Conservation (phyloP, 2,113 vertebrate genomes). For the Ceuthmochares aereus region DNA sequence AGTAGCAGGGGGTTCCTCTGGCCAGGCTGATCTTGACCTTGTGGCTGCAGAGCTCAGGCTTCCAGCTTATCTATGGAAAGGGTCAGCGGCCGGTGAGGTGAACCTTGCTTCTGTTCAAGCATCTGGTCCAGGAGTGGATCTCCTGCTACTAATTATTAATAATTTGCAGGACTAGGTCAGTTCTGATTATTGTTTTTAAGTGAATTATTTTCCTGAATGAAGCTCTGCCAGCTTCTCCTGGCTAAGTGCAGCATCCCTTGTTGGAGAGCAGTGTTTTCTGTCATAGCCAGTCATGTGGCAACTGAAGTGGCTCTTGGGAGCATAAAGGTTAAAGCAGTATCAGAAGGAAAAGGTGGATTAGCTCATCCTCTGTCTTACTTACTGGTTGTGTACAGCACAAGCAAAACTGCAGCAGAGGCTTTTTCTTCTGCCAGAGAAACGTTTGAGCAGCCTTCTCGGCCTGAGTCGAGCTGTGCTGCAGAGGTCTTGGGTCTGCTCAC, state of each 20-base stretch:
- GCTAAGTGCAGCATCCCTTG: background rate
- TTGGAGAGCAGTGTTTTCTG: no score
- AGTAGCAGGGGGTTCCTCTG: background rate
- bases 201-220: background rate
- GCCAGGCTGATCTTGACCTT: background rate
- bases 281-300: background rate
- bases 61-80: background rate
- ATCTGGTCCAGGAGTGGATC: no score
- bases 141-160: background rate
- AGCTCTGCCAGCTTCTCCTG: background rate
- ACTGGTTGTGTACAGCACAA: fast-evolving
- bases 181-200: background rate
- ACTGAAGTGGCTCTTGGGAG: background rate
- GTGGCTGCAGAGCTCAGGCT: background rate
- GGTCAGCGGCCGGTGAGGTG: background rate
- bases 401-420: background rate
- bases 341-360: background rate
- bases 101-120: background rate
- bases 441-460: no score
- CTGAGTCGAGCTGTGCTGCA: background rate
- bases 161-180: background rate
- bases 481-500: background rate
- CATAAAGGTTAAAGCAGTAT: background rate
- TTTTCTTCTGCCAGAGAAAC: background rate
- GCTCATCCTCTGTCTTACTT: background rate